Conservation (phyloP, 2,888 invertebrate species). For the Agriotes lineatus region DNA sequence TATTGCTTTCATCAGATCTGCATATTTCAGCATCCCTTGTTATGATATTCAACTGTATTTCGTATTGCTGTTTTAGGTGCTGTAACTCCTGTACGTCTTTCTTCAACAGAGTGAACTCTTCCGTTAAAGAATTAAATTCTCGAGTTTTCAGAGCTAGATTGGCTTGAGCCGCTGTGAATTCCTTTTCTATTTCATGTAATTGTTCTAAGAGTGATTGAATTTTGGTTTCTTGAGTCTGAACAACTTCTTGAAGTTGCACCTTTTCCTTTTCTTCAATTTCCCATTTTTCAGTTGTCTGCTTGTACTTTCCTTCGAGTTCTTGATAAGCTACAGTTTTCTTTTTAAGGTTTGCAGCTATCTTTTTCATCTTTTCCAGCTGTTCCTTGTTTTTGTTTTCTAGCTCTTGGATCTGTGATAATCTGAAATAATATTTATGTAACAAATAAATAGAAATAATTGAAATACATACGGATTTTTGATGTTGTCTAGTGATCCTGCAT, state of each 20-base stretch:
- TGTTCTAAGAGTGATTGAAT: slow-evolving; percentile 54
- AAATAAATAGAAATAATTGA: background rate
- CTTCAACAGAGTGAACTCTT: slow-evolving; percentile 51
- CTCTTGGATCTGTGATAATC: slow-evolving; percentile 59
- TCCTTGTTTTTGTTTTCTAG: slow-evolving; percentile 76
- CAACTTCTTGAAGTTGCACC: slow-evolving; percentile 47
- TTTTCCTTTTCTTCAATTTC: slow-evolving; percentile 57
- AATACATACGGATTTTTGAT: slow-evolving; percentile 56
- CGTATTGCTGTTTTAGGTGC: slow-evolving; percentile 45
- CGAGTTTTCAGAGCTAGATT: slow-evolving; percentile 59
- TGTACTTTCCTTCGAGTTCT: slow-evolving; percentile 73
- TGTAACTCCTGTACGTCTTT: slow-evolving; percentile 46
- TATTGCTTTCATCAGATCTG: slow-evolving; percentile 42
- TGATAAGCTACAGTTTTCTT: slow-evolving; percentile 76
- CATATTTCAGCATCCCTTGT: slow-evolving; percentile 49
- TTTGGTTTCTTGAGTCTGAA: slow-evolving; percentile 45
- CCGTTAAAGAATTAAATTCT: slow-evolving; percentile 56
- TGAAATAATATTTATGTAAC: no score
- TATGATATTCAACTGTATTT: slow-evolving; percentile 43
- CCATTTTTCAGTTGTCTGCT: slow-evolving; percentile 58
- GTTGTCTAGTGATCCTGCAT: slow-evolving; percentile 59
- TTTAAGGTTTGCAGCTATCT: slow-evolving; percentile 81
- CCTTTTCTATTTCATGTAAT: slow-evolving; percentile 64
- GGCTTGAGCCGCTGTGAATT: slow-evolving; percentile 55
- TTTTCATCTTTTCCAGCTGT: slow-evolving; percentile 82